Evolutionary conservation across 2,113 vertebrate species (phyloP), one percentile per base, ranked within the genome.

Genomic region (Gulo gulo): DNA sequence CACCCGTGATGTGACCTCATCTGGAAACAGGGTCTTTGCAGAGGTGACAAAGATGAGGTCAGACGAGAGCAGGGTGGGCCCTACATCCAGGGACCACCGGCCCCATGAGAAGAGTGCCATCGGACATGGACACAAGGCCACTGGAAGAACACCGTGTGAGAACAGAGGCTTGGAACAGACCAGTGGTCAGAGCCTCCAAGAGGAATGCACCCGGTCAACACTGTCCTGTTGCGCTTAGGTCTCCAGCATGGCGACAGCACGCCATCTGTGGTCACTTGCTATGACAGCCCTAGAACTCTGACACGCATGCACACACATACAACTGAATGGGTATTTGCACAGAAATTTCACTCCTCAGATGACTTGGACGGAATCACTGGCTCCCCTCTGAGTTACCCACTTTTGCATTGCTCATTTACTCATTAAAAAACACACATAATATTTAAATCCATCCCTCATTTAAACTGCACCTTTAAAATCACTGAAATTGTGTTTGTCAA

Each of bases 301-400:
- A 11, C 1, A 50, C 2, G 12, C 0, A 7, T 0, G 2, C 23
- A 24, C 57, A 21, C 7, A 1, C 45, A 4, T 36, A 10, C 0
- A 0, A 7, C 6, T 7, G 1, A 13, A 42, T 18, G 18, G 15
- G 1, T 7, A 52, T 2, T 5, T 9, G 4, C 0, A 67, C 24
- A 39, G 0, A 39, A 50, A 12, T 3, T 10, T 26, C 20, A 50
- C 14, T 52, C 84, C 69, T 1, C 26, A 21, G 47, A 8, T 55
- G 20, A 36, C 26, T 15, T 7, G 42, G 13, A 34, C 0, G 16
- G 36, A 69, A 8, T 55, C 26, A 1, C 55, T 47, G 16, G 69
- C 36, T 29, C 76, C 52, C 61, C 1, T 2, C 11, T 15, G 59
- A 79, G 59, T 65, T 3, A 18, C 42, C 55, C 29, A 6, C 11